Evolutionary conservation across 2,797 vertebrate genomes (phyloP).

Genomic region (Allobates femoralis): DNA sequence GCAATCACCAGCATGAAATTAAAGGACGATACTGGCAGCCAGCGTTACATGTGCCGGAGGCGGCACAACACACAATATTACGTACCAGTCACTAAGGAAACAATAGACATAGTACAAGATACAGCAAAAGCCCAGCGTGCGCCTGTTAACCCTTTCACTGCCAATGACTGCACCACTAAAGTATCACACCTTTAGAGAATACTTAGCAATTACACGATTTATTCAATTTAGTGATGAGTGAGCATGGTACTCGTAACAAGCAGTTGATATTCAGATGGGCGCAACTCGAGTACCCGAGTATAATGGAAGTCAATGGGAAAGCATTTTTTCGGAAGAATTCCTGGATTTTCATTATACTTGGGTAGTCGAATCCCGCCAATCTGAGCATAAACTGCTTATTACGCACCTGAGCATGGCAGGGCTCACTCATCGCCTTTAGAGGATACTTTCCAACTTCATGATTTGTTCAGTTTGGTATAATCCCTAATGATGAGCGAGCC

Average conservation of each 20-base stretch:
- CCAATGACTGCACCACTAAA: not conserved
- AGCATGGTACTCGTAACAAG: too few species aligned
- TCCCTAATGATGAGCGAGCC: too few species aligned
- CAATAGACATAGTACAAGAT: not conserved
- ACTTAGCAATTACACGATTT: not conserved
- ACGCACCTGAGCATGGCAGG: too few species aligned
- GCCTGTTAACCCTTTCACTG: conserved; percentile 8
- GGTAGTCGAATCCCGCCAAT: too few species aligned
- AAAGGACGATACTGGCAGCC: conserved; percentile 26
- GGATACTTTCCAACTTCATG: too few species aligned
- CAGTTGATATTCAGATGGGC: too few species aligned
- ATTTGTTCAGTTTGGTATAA: too few species aligned
- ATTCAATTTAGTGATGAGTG: not conserved
- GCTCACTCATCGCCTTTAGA: not conserved
- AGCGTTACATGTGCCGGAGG: not conserved
- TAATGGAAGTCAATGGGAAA: too few species aligned
- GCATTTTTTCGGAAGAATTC: too few species aligned
- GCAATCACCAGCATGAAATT: not conserved
- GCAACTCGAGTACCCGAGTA: too few species aligned
- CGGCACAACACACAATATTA: not conserved
- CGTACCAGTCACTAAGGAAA: conserved; percentile 6
- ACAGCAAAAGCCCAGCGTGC: not conserved
- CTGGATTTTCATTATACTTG: too few species aligned
- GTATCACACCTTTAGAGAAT: not conserved
- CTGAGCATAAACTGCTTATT: too few species aligned